Percentiles rank a stretch among this genome's conserved stretches.
Evolutionary conservation across 2,113 vertebrate species (phyloP).

Genomic region (Sphyrna mokarran): DNA sequence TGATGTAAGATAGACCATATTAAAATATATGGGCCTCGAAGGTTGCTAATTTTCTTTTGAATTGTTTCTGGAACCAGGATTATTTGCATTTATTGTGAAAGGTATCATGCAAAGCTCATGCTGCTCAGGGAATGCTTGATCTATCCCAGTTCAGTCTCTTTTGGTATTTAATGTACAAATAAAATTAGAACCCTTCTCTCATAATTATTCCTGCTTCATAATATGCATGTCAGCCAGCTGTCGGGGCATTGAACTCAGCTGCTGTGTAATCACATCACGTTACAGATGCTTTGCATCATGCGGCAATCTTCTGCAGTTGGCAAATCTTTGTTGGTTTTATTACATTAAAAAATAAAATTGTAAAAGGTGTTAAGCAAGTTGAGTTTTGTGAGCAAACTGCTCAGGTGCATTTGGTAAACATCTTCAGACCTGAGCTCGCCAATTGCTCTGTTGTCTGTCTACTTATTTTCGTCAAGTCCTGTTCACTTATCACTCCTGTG

Average conservation of each 20-base stretch:
- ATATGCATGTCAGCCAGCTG: not conserved
- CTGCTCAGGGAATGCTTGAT: not conserved
- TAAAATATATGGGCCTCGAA: not conserved
- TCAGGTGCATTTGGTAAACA: not conserved
- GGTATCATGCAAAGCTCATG: not conserved
- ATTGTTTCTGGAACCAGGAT: not conserved
- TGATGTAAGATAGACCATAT: not conserved
- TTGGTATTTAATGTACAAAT: not conserved
- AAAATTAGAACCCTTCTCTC: not conserved
- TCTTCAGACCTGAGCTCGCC: not conserved
- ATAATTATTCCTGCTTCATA: not conserved
- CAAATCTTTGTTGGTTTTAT: not conserved
- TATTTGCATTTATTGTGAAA: not conserved
- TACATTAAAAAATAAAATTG: not conserved
- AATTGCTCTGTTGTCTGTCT: too few species aligned
- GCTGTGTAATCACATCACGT: not conserved
- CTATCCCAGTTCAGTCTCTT: not conserved
- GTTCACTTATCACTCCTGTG: too few species aligned
- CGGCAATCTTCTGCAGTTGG: not conserved
- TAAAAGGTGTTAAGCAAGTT: too few species aligned
- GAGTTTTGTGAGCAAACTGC: too few species aligned
- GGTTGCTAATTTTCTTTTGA: not conserved
- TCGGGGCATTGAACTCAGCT: not conserved
- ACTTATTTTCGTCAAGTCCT: too few species aligned
- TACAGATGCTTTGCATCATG: not conserved